A percentile compares a stretch with the other conserved stretches of the same genome.
Evolutionary conservation across 2,113 vertebrate species (phyloP).

Genomic region (Myxocyprinus asiaticus): DNA sequence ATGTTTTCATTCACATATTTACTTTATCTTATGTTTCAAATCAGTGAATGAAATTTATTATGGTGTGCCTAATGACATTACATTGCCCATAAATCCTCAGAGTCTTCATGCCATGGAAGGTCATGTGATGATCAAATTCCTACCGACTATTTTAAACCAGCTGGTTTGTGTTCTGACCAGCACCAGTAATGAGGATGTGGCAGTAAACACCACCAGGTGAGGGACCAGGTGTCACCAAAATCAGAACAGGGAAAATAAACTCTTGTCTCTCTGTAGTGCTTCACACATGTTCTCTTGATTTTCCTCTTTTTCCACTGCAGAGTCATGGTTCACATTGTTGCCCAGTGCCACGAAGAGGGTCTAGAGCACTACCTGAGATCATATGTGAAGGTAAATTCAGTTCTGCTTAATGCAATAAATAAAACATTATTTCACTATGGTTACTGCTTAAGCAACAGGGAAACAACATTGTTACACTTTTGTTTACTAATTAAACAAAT

Average conservation of each 20-base stretch:
- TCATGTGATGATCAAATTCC: constrained; percentile 94
- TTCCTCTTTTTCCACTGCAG: constrained; percentile 65
- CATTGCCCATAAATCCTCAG: constrained; percentile 57
- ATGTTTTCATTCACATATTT: neutral
- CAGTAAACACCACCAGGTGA: constrained; percentile 92
- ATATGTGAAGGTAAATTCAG: constrained; percentile 87
- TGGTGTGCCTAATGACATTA: neutral
- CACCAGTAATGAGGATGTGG: constrained; percentile 89
- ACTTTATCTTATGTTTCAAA: no score
- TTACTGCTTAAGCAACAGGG: no score
- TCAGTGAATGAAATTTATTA: neutral
- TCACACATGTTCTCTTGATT: neutral
- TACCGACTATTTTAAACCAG: constrained; percentile 94
- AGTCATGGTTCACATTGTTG: constrained; percentile 96
- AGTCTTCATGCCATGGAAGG: constrained; percentile 96
- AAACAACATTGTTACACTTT: no score
- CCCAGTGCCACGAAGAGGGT: constrained; percentile 97
- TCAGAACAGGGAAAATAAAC: neutral
- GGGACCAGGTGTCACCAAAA: neutral
- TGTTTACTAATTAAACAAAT: no score
- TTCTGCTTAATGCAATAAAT: neutral
- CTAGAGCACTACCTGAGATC: constrained; percentile 93
- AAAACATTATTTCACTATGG: neutral
- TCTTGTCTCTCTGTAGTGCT: no score
- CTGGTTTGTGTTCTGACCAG: constrained; percentile 92